Conservation (phyloP, 2,113 vertebrate species). For the Stigmatopora nigra region DNA sequence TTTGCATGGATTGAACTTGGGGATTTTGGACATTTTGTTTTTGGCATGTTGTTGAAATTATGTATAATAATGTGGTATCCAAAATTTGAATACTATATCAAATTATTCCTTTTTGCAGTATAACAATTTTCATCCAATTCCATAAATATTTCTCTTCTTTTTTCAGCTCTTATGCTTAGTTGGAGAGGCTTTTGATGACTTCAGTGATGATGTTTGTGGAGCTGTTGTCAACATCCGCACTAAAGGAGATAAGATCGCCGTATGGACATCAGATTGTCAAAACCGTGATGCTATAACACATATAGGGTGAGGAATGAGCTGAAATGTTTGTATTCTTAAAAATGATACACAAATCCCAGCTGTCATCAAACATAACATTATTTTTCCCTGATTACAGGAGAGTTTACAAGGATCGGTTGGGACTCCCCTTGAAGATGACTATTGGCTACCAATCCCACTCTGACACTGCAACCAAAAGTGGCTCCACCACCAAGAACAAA, state of each 20-base stretch:
- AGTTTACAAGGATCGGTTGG: conserved; percentile 98
- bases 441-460: conserved; percentile 97
- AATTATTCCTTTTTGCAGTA: no score
- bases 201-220: conserved; percentile 93
- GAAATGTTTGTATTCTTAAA: not conserved
- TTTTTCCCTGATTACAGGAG: conserved; percentile 68
- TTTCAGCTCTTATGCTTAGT: conserved; percentile 94
- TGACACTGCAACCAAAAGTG: conserved; percentile 96
- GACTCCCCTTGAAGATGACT: conserved; percentile 91
- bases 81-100: no score
- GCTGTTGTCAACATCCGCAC: conserved; percentile 97
- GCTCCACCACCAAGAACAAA: conserved; percentile 99
- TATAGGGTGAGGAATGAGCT: conserved; percentile 82
- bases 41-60: no score
- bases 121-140: not conserved
- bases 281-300: conserved; percentile 92
- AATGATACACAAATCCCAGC: not conserved
- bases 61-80: no score
- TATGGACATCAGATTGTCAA: conserved; percentile 96
- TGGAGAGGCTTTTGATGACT: conserved; percentile 94
- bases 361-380: not conserved
- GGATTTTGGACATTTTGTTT: no score
- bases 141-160: not conserved
- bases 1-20: no score
- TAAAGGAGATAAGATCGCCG: conserved; percentile 97